Evolutionary conservation across 2,888 invertebrate genomes (phyloP).

Genomic region (Dolichomitus sp.): DNA sequence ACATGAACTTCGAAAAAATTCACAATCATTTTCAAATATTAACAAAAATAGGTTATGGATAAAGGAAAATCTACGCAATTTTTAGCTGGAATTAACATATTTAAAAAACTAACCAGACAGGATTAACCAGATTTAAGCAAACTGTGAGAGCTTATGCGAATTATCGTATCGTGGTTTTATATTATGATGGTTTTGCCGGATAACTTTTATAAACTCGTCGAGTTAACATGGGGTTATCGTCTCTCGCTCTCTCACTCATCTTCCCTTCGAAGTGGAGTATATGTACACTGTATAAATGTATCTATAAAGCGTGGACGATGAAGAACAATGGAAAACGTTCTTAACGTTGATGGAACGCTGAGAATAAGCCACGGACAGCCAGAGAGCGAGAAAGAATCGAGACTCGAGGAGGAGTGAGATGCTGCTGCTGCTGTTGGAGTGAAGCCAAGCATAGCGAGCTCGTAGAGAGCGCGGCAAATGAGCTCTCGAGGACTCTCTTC

Average conservation of each 20-base stretch:
- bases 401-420: slow-evolving; percentile 45
- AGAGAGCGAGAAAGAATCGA: slow-evolving; percentile 38
- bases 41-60: too few species aligned
- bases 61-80: too few species aligned
- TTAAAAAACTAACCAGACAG: too few species aligned
- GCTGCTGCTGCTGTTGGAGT: slow-evolving; percentile 35
- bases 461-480: slow-evolving; percentile 49
- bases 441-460: slow-evolving; percentile 53
- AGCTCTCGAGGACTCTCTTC: slow-evolving; percentile 61
- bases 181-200: slow-evolving; percentile 46
- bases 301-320: slow-evolving; percentile 57
- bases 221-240: slow-evolving; percentile 43
- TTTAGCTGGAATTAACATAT: too few species aligned
- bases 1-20: too few species aligned
- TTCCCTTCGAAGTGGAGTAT: slow-evolving; percentile 1
- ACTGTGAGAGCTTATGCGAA: slow-evolving; percentile 49
- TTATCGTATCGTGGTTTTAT: slow-evolving; percentile 51
- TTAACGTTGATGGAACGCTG: slow-evolving; percentile 64
- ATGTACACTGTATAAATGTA: slow-evolving; percentile 51
- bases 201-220: slow-evolving; percentile 29
- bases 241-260: slow-evolving; percentile 27
- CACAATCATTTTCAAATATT: too few species aligned
- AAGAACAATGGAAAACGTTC: slow-evolving; percentile 67
- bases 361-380: slow-evolving; percentile 63
- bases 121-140: slow-evolving; percentile 45